Percentiles rank a stretch among this genome's conserved stretches.
phyloP scores from a whole-genome alignment of 2,113 vertebrate genomes.

The Pelvicachromis taeniatus region DNA sequence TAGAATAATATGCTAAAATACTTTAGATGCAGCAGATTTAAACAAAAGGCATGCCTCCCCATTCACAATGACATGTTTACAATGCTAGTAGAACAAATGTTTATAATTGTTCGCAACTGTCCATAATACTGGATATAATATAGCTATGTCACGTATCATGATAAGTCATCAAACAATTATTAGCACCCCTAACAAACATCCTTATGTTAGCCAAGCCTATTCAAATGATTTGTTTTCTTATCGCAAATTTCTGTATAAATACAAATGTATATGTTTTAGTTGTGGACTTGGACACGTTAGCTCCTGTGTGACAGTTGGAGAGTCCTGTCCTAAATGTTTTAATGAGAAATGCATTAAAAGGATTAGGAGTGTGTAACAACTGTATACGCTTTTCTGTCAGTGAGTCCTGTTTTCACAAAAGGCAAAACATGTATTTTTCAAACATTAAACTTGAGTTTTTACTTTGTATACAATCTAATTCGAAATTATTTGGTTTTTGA shows the following conservation, averaged over 20 bases:
- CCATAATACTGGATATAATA: background rate
- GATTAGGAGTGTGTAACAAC: background rate
- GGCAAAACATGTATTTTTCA: background rate
- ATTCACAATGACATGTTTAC: background rate
- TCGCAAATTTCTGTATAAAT: background rate
- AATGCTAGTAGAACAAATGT: background rate
- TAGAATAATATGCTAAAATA: background rate
- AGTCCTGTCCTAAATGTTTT: background rate
- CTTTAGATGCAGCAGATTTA: background rate
- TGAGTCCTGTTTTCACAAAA: background rate
- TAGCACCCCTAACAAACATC: rapidly evolving
- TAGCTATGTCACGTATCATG: background rate
- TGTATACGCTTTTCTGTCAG: background rate
- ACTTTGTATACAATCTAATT: background rate
- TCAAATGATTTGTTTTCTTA: background rate
- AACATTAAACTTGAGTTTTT: background rate
- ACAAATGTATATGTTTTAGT: background rate
- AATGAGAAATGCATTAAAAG: background rate
- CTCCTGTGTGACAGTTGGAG: background rate
- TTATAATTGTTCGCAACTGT: background rate
- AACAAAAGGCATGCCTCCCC: background rate
- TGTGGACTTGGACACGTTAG: background rate
- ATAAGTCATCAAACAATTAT: background rate
- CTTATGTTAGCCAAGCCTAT: background rate
- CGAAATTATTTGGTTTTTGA: background rate